Evolutionary conservation across 2,113 vertebrate genomes (phyloP).

Genomic region (Gracilinanus agilis): DNA sequence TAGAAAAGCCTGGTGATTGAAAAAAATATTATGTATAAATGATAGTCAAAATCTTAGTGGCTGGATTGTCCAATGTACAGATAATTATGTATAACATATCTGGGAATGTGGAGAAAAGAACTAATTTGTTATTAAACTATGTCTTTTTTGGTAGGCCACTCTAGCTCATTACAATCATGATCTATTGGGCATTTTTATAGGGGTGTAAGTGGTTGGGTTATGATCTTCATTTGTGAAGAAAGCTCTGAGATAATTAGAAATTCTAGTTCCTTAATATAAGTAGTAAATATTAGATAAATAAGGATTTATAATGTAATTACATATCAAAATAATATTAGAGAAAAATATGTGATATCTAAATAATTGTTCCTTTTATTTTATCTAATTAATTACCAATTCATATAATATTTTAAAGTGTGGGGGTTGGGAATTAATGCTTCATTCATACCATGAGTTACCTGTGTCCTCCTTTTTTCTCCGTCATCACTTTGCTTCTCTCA

Average conservation of each 20-base stretch:
- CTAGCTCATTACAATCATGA: not conserved
- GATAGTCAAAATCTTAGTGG: not conserved
- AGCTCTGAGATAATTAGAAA: not conserved
- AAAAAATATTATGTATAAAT: not conserved
- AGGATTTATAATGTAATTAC: not conserved
- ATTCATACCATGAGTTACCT: not conserved
- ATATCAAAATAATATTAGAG: not conserved
- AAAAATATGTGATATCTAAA: not conserved
- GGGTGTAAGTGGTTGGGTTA: not conserved
- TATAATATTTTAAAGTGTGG: not conserved
- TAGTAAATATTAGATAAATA: not conserved
- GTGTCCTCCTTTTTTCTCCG: not conserved
- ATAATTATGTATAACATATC: not conserved
- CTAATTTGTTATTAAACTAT: not conserved
- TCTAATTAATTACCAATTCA: not conserved
- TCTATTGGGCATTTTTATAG: not conserved
- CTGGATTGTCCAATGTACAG: not conserved
- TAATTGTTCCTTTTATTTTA: not conserved
- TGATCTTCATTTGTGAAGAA: not conserved
- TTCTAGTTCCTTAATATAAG: not conserved
- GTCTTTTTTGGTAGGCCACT: not conserved
- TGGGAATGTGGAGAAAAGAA: not conserved
- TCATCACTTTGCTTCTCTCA: too few species aligned
- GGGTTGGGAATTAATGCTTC: not conserved
- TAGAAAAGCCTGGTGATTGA: not conserved